Conservation (phyloP, 2,888 invertebrate species). For the Perizoma affinitatum region DNA sequence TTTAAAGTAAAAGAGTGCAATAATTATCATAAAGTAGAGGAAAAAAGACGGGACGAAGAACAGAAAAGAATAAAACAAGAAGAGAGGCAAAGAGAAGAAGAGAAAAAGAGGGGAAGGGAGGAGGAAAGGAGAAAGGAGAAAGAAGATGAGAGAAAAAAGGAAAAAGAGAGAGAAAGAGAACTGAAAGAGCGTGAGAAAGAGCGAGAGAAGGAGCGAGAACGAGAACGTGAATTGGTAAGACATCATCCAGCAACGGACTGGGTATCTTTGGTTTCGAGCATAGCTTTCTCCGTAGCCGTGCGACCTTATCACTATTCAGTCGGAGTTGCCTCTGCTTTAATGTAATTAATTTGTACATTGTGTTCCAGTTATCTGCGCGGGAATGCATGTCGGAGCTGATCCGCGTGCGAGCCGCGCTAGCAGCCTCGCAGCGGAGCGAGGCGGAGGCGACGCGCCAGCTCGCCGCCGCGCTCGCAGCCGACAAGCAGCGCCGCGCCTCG, state of each 20-base stretch:
- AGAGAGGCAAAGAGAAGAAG: slow-evolving; percentile 63
- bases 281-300: no score
- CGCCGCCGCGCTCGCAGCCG: slow-evolving; percentile 56
- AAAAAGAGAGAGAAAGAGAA: slow-evolving; percentile 56
- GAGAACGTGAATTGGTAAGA: slow-evolving; percentile 63
- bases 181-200: slow-evolving; percentile 55
- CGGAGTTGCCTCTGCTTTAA: no score
- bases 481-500: slow-evolving; percentile 82
- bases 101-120: slow-evolving; percentile 49
- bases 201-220: slow-evolving; percentile 61
- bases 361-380: slow-evolving; percentile 65
- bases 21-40: slow-evolving; percentile 41
- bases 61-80: slow-evolving; percentile 56
- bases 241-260: no score
- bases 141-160: slow-evolving; percentile 51
- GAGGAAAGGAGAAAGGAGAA: slow-evolving; percentile 68
- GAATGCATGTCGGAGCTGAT: slow-evolving; percentile 81
- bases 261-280: no score
- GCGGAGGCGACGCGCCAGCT: slow-evolving; percentile 88
- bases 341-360: neutral
- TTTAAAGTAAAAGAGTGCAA: slow-evolving; percentile 83
- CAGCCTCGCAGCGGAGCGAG: slow-evolving; percentile 86
- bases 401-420: slow-evolving; percentile 56
- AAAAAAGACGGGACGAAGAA: slow-evolving; percentile 64
- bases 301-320: no score